A percentile compares a stretch with the other conserved stretches of the same genome.
Evolutionary conservation across 2,113 vertebrate genomes (phyloP).

Genomic region (Catharus bicknelli): DNA sequence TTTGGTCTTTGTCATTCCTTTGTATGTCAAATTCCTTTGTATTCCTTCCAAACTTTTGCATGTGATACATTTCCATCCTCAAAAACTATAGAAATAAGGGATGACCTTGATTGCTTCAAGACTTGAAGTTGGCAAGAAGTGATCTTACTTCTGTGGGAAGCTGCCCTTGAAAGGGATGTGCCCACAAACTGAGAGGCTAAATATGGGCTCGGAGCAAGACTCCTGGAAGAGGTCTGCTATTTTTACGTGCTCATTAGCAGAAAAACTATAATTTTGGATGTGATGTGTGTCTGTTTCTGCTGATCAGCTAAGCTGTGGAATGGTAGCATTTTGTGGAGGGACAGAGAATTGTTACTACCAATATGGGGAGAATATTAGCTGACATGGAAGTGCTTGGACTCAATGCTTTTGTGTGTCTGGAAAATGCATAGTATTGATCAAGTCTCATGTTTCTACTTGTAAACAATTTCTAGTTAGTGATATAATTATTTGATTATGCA

Average conservation of each 20-base stretch:
- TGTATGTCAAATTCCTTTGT: rapidly evolving
- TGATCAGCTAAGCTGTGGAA: neutral
- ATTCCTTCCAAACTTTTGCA: neutral
- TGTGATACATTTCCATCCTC: neutral
- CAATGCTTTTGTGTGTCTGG: neutral
- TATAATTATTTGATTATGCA: constrained; percentile 42
- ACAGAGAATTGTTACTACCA: neutral
- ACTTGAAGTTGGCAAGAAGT: neutral
- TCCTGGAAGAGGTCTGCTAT: neutral
- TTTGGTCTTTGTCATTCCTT: neutral
- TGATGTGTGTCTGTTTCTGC: neutral
- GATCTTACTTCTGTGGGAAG: neutral
- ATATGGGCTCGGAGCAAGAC: neutral
- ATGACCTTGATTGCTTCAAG: constrained; percentile 15
- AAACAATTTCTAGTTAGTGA: constrained; percentile 49
- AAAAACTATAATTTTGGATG: neutral
- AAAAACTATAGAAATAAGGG: neutral
- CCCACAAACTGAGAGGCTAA: constrained; percentile 11
- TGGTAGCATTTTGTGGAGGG: neutral
- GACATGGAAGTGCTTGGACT: neutral
- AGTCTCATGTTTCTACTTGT: neutral
- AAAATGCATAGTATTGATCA: neutral
- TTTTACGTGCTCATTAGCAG: neutral
- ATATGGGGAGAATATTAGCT: neutral
- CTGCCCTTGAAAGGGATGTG: constrained; percentile 28